phyloP scores from a whole-genome alignment of 2,888 invertebrate species.

The Drosophila aldrichi region DNA sequence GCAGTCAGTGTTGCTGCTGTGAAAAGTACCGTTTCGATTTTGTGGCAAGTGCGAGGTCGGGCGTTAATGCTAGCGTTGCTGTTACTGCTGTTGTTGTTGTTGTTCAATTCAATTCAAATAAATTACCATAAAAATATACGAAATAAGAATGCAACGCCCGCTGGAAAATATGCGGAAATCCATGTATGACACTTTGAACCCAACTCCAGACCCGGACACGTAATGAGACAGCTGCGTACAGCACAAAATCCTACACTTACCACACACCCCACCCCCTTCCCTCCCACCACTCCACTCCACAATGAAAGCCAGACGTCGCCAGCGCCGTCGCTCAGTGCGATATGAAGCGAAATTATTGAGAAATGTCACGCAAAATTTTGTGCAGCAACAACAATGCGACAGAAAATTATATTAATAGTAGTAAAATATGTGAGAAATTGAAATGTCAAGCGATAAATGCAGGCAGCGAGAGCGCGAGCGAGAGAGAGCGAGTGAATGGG shows the following conservation, averaged over 20 bases:
- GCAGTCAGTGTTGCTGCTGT: constrained; percentile 26
- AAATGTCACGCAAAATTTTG: constrained; percentile 77
- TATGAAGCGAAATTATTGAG: constrained; percentile 70
- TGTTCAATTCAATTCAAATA: constrained; percentile 61
- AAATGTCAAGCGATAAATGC: constrained; percentile 65
- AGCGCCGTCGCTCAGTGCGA: constrained; percentile 31
- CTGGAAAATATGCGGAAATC: constrained; percentile 74
- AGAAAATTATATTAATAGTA: constrained; percentile 51
- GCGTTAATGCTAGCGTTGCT: not conserved
- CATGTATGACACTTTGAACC: constrained; percentile 66
- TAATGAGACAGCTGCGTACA: constrained; percentile 59
- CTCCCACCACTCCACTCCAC: not conserved
- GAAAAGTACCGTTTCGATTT: constrained; percentile 64
- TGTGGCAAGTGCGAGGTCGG: constrained; percentile 52
- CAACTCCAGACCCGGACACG: constrained; percentile 27
- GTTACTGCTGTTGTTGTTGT: constrained; percentile 14
- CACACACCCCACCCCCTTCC: not conserved
- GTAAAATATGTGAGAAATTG: constrained; percentile 71
- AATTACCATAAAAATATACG: constrained; percentile 76
- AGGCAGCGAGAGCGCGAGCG: constrained; percentile 9
- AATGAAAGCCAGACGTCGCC: not conserved
- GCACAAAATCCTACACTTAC: not conserved
- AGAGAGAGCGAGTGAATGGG: constrained; percentile 3
- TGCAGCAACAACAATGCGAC: constrained; percentile 33
- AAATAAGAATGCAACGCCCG: constrained; percentile 61